These are phyloP conservation scores for Phataginus tetradactyla DNA, from an alignment of 2,797 vertebrate species.

Conservation along the genomic window DNA sequence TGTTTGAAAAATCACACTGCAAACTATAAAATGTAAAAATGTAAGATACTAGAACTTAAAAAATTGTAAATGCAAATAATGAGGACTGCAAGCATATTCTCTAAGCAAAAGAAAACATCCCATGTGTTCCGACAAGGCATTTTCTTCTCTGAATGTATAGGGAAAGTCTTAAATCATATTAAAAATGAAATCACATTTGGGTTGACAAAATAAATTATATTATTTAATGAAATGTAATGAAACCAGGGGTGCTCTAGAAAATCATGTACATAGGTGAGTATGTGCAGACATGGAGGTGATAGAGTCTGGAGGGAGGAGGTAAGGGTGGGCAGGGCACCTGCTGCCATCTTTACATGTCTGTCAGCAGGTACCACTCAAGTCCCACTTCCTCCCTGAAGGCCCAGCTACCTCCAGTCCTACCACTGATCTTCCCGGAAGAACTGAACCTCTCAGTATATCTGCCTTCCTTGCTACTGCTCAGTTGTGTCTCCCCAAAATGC, in stretches of 20 bases:
- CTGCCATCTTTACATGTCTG: not conserved
- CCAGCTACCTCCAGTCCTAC: not conserved
- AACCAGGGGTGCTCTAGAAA: not conserved
- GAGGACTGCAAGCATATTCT: not conserved
- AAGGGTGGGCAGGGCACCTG: accelerated
- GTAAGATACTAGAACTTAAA: not conserved
- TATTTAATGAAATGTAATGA: conserved; percentile 39
- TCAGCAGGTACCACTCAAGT: not conserved
- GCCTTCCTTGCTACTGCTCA: not conserved
- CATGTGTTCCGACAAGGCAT: not conserved
- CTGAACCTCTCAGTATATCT: not conserved
- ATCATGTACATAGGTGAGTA: not conserved
- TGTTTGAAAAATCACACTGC: not conserved
- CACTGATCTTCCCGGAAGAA: not conserved
- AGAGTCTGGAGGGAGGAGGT: not conserved
- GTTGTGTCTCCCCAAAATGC: not conserved
- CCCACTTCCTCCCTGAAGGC: not conserved
- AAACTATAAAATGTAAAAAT: conserved; percentile 32
- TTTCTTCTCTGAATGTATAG: not conserved
- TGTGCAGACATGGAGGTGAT: not conserved
- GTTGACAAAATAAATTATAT: not conserved
- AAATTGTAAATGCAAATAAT: not conserved
- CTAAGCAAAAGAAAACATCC: not conserved
- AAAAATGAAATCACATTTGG: not conserved
- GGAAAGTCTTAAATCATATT: not conserved